A percentile compares a stretch with the other conserved stretches of the same genome.
phyloP scores from a whole-genome alignment of 2,113 vertebrate genomes.

The Acanthochromis polyacanthus region DNA sequence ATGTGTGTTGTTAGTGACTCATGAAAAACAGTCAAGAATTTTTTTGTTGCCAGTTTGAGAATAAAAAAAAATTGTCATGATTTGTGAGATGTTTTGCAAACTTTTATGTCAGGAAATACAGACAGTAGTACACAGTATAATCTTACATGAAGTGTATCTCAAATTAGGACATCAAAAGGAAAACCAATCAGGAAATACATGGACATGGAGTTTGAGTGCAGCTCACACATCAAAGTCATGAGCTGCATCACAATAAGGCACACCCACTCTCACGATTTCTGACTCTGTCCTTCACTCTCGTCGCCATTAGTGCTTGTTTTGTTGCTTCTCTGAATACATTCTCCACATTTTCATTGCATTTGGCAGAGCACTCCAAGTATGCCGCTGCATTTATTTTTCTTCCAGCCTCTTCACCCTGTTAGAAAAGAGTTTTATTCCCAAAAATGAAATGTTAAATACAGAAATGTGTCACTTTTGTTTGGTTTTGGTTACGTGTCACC shows the following conservation, averaged over 20 bases:
- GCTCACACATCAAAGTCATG: background rate
- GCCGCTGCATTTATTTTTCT: slow-evolving; percentile 74
- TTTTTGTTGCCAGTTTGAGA: slow-evolving; percentile 37
- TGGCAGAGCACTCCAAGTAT: slow-evolving; percentile 88
- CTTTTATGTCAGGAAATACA: background rate
- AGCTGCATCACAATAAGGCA: slow-evolving; percentile 74
- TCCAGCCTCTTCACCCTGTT: slow-evolving; percentile 63
- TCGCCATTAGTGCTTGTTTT: slow-evolving; percentile 13
- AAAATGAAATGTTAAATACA: no score
- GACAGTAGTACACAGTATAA: background rate
- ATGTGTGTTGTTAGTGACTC: background rate
- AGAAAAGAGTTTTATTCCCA: background rate
- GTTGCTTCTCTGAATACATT: slow-evolving; percentile 8
- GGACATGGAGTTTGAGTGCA: background rate
- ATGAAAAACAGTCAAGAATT: background rate
- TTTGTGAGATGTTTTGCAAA: background rate
- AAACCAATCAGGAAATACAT: slow-evolving; percentile 48
- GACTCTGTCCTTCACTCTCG: slow-evolving; percentile 52
- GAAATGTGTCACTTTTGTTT: no score
- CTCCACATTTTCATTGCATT: slow-evolving; percentile 86
- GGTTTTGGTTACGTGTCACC: no score
- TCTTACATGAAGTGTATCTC: background rate
- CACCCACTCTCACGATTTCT: slow-evolving; percentile 68
- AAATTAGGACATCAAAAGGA: slow-evolving; percentile 2
- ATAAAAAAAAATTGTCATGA: slow-evolving; percentile 28